Base-by-base conservation (phyloP, 2,797 vertebrate genomes). In the Enteromius treurensis region DNA sequence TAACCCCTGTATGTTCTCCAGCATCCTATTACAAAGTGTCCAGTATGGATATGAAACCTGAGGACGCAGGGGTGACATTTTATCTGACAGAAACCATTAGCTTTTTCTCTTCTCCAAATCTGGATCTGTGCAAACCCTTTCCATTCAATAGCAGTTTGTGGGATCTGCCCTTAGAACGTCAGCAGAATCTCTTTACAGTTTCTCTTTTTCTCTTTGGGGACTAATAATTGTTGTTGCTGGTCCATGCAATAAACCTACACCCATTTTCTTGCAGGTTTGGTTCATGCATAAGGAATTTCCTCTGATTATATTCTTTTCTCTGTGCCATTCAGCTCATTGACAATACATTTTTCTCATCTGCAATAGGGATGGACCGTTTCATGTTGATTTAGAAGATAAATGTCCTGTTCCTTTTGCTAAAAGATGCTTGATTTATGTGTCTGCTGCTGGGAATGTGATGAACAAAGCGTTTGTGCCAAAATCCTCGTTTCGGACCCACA, bases 21-120 rank as follows among this genome's bases (percentile, higher is more conserved):
- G 49, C 77, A 40, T 82, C 64, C n/a, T 17, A 32, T 82, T 77
- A 45, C 62, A 77, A 60, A 77, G 62, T 45, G 4, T 45, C 47
- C 60, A 42, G 70, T 75, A 65, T 81, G 58, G 60, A 42, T 53
- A 15, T 76, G 81, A 82, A 82, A 82, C 37, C 49, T 10, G 40
- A 79, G 40, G 51, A 62, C 17, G 14, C 67, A 79, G 53, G 21
- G 34, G 47, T 73, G 82, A 73, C 21, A 84, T 79, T 79, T 51
- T 79, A 84, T 70, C 76, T 49, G 60, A 45, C 82, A 23, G 51
- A 82, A 77, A 69, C 73, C 80, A 77, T 60, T 47, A 4, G 17
- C 49, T 47, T 49, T 76, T 32, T 55, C 71, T 47, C 21, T 74
- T 29, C 19, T 69, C 49, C 49, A 58, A 77, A 77, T 45, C 32